phyloP scores from a whole-genome alignment of 2,797 vertebrate genomes.

The Catamblyrhynchus diadema region DNA sequence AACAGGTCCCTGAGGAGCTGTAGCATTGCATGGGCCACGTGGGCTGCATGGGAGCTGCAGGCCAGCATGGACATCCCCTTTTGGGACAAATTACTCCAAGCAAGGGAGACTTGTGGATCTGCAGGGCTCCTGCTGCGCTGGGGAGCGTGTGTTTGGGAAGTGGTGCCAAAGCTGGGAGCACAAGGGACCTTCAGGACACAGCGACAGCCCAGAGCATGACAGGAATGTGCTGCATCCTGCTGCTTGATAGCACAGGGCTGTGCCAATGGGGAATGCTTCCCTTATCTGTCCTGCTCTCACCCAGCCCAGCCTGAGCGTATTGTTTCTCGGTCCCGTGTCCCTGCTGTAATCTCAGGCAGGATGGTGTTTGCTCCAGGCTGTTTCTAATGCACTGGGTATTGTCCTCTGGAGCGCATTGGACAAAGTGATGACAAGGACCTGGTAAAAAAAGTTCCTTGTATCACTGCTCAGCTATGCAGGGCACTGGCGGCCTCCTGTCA shows the following conservation, averaged over 20 bases:
- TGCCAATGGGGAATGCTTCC: slow-evolving; percentile 1
- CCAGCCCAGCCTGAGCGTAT: neutral
- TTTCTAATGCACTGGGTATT: slow-evolving; percentile 70
- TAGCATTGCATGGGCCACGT: neutral
- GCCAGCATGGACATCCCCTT: accelerated
- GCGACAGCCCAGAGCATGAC: neutral
- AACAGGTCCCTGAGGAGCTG: neutral
- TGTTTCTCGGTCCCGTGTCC: slow-evolving; percentile 26
- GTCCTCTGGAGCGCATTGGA: slow-evolving; percentile 60
- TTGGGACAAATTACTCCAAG: neutral
- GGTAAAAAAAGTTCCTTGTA: slow-evolving; percentile 71
- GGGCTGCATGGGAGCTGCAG: neutral
- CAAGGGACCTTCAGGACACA: slow-evolving; percentile 13
- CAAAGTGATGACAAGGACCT: slow-evolving; percentile 74
- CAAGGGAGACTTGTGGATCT: neutral
- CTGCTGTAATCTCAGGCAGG: slow-evolving; percentile 61
- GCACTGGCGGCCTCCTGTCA: slow-evolving; percentile 47
- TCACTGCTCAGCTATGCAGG: slow-evolving; percentile 73
- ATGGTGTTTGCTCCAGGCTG: slow-evolving; percentile 34
- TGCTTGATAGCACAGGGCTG: slow-evolving; percentile 24
- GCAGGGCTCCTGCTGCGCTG: neutral
- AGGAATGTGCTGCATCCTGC: slow-evolving; percentile 28
- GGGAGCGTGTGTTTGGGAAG: neutral
- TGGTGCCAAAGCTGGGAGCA: neutral
- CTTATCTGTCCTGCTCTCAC: slow-evolving; percentile 56